Evolutionary conservation across 1,140 invertebrate species (phyloP).

Genomic region (Bombus superbus): DNA sequence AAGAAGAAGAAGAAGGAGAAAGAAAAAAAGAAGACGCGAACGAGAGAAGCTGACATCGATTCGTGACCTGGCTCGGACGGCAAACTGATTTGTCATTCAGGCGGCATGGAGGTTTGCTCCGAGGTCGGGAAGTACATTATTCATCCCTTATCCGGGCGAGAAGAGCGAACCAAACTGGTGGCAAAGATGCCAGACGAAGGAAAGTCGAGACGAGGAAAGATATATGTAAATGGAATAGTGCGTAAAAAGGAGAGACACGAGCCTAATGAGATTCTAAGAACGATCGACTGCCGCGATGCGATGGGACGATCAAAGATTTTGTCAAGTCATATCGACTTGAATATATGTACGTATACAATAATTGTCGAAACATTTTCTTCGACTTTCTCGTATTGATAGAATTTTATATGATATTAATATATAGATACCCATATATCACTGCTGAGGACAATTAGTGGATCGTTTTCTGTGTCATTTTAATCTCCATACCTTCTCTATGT

Average conservation of each 20-base stretch:
- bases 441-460: too few species aligned
- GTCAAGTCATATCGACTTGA: slow-evolving; percentile 23
- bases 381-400: neutral
- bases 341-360: slow-evolving; percentile 31
- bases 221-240: slow-evolving; percentile 36
- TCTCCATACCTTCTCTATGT: too few species aligned
- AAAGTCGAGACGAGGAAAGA: slow-evolving; percentile 24
- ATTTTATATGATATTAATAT: neutral
- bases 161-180: slow-evolving; percentile 75
- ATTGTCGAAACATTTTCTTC: neutral
- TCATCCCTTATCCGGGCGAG: slow-evolving; percentile 78
- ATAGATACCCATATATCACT: too few species aligned
- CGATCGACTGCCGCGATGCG: slow-evolving; percentile 29
- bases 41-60: slow-evolving; percentile 69
- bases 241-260: slow-evolving; percentile 55
- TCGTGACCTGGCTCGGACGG: slow-evolving; percentile 75
- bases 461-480: too few species aligned
- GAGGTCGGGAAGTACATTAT: slow-evolving; percentile 78
- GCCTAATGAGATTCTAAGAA: slow-evolving; percentile 58
- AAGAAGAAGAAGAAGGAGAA: neutral
- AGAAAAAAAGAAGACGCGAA: neutral
- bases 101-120: slow-evolving; percentile 74
- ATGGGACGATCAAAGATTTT: slow-evolving; percentile 61
- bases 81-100: slow-evolving; percentile 81
- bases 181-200: slow-evolving; percentile 39